Conservation (phyloP, 2,113 vertebrate species). For the Apistogramma diplotaenia region DNA sequence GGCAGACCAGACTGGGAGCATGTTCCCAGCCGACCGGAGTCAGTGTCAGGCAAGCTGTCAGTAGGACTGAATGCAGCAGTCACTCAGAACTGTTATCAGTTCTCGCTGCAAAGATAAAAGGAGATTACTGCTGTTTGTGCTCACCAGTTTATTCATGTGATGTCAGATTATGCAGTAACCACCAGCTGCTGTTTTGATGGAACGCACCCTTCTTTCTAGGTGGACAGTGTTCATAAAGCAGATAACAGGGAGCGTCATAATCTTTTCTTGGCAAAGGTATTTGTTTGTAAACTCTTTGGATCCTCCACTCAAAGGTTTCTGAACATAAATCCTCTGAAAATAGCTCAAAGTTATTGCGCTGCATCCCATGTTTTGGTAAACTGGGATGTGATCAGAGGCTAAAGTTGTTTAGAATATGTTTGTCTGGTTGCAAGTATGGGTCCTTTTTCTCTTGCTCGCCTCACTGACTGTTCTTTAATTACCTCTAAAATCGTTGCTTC, state of each 20-base stretch:
- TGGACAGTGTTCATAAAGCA: conserved; percentile 59
- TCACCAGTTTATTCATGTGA: conserved; percentile 46
- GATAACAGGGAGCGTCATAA: conserved; percentile 56
- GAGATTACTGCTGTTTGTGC: conserved; percentile 54
- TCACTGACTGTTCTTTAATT: conserved; percentile 51
- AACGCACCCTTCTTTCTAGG: conserved; percentile 53
- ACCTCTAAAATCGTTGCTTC: conserved; percentile 45
- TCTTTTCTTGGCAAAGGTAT: conserved; percentile 30
- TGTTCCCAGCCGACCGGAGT: conserved; percentile 12
- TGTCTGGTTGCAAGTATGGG: background rate
- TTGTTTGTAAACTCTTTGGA: conserved; percentile 10
- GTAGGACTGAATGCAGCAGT: conserved; percentile 39
- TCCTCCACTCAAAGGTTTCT: background rate
- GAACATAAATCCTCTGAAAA: background rate
- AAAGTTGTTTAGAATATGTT: background rate
- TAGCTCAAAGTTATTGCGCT: background rate
- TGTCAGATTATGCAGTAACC: conserved; percentile 51
- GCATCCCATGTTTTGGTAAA: background rate
- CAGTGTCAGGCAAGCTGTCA: conserved; percentile 39
- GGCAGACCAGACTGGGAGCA: conserved; percentile 34
- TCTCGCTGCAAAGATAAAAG: conserved; percentile 51
- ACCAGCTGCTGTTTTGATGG: conserved; percentile 60
- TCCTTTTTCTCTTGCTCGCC: background rate
- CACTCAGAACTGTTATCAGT: conserved; percentile 53
- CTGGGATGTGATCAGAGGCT: conserved; percentile 1